Conservation (phyloP, 2,797 vertebrate genomes). For the Petrocephalus schoutedeni region DNA sequence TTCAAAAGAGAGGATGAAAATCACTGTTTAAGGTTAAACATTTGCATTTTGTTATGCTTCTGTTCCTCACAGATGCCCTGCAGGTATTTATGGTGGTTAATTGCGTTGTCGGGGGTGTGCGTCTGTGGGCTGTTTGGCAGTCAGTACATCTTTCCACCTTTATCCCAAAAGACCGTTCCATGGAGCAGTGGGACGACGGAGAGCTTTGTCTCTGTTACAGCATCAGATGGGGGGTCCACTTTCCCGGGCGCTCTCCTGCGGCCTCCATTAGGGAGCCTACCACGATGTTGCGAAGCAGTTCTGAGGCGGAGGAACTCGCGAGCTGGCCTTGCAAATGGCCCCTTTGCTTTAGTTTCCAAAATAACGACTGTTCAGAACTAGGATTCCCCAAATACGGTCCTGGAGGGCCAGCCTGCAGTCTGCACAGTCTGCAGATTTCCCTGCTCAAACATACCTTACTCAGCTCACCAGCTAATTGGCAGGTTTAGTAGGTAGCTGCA, state of each 20-base stretch:
- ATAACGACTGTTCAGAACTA: neutral
- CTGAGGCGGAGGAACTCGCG: neutral
- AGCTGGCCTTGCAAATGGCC: neutral
- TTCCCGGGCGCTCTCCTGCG: neutral
- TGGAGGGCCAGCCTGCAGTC: neutral
- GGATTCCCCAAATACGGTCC: neutral
- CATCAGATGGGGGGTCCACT: neutral
- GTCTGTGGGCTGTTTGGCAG: neutral
- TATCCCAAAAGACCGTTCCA: neutral
- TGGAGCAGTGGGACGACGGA: neutral
- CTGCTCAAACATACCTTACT: neutral
- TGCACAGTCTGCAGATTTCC: neutral
- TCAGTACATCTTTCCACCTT: neutral
- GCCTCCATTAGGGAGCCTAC: neutral
- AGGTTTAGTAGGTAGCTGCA: neutral
- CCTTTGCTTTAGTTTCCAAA: neutral
- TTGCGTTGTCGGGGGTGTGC: neutral
- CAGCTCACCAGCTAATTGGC: neutral
- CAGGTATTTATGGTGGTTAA: constrained; percentile 14
- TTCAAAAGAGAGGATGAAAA: neutral
- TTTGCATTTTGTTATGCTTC: neutral
- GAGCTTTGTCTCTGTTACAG: neutral
- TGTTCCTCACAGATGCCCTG: neutral
- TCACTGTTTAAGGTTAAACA: neutral
- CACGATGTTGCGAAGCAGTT: neutral